These are phyloP conservation scores for Kryptolebias marmoratus DNA, from an alignment of 2,113 vertebrate species.

Conservation along the genomic window DNA sequence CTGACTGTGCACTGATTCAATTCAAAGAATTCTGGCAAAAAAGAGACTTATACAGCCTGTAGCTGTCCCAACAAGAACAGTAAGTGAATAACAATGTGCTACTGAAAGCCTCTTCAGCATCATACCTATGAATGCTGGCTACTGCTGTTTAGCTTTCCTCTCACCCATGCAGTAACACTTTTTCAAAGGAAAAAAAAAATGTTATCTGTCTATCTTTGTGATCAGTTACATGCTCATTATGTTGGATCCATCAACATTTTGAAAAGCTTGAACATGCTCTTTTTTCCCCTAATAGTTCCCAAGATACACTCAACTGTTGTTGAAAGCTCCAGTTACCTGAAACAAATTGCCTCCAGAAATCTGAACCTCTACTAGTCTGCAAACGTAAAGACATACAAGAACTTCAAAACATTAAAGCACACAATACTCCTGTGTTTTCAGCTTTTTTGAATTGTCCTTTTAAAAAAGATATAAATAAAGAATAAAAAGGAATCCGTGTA, in stretches of 20 bases:
- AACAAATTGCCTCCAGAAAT: conserved; percentile 87
- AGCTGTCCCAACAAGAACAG: conserved; percentile 74
- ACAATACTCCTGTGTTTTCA: conserved; percentile 79
- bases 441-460: conserved; percentile 77
- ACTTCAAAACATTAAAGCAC: conserved; percentile 79
- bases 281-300: conserved; percentile 79
- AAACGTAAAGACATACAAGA: conserved; percentile 74
- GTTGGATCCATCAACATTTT: conserved; percentile 81
- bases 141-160: conserved; percentile 46
- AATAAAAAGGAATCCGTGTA: conserved; percentile 79
- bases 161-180: conserved; percentile 25
- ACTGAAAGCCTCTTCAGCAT: conserved; percentile 65
- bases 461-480: conserved; percentile 75
- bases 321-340: conserved; percentile 85
- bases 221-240: conserved; percentile 81
- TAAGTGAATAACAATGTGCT: conserved; percentile 70
- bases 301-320: conserved; percentile 78
- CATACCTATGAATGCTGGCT: conserved; percentile 58
- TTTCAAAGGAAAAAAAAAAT: conserved; percentile 56
- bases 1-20: conserved; percentile 71
- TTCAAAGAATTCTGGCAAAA: conserved; percentile 71
- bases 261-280: conserved; percentile 75
- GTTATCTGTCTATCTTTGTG: conserved; percentile 76
- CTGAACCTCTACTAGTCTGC: conserved; percentile 71
- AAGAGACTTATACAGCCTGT: conserved; percentile 61